These are phyloP conservation scores for Bos taurus DNA, from an alignment of 2,113 vertebrate genomes.

Conservation along the genomic window DNA sequence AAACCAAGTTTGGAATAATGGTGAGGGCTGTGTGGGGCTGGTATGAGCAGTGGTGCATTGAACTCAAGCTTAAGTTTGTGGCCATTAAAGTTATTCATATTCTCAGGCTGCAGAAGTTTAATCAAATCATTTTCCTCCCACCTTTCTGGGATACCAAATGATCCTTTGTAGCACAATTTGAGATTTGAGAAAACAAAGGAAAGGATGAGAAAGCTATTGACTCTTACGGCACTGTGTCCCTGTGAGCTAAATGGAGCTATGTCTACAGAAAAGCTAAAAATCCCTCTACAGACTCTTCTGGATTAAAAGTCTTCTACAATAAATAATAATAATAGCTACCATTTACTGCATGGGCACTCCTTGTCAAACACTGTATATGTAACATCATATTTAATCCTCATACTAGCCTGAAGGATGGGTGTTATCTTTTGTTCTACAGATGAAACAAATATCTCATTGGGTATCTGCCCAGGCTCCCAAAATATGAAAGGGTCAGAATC, in stretches of 20 bases:
- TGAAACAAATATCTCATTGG: neutral
- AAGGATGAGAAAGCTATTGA: neutral
- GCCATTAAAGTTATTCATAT: neutral
- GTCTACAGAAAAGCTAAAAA: neutral
- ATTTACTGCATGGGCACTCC: neutral
- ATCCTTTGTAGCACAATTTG: neutral
- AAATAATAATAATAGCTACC: neutral
- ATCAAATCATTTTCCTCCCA: slow-evolving; percentile 1
- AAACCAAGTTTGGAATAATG: slow-evolving; percentile 31
- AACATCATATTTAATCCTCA: neutral
- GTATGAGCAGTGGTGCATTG: neutral
- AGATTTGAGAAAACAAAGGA: neutral
- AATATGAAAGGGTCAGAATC: neutral
- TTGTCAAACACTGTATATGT: neutral
- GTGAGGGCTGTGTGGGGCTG: neutral
- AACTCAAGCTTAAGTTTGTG: slow-evolving; percentile 13
- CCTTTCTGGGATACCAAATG: neutral
- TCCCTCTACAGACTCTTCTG: neutral
- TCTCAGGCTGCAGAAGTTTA: neutral
- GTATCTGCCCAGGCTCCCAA: neutral
- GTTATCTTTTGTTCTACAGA: neutral
- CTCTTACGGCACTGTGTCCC: neutral
- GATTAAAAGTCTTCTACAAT: neutral
- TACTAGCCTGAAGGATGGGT: neutral
- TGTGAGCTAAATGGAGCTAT: neutral